Conservation (phyloP, 2,888 invertebrate species). For the Autographa pulchrina region DNA sequence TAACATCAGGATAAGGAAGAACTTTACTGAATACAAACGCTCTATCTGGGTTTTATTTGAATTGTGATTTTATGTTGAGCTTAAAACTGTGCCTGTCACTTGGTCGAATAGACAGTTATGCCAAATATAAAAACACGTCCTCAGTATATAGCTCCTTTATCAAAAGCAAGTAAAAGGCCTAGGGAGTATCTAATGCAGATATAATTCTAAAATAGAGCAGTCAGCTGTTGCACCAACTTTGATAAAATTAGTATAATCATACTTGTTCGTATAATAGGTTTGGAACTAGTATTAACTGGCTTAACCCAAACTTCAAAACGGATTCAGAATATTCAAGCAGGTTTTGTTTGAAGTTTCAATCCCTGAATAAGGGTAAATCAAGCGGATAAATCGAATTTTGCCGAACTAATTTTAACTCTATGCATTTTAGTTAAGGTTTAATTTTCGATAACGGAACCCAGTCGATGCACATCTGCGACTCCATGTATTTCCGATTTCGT, state of each 20-base stretch:
- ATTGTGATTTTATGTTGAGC: no score
- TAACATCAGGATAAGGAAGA: no score
- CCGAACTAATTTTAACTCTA: neutral
- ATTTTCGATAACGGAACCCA: neutral
- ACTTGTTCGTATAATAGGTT: neutral
- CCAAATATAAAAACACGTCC: no score
- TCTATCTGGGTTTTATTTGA: no score
- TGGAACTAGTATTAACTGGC: neutral
- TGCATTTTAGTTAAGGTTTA: neutral
- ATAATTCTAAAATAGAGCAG: neutral
- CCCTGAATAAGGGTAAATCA: neutral
- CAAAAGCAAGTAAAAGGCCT: neutral
- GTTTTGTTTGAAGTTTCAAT: neutral
- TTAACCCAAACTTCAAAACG: neutral
- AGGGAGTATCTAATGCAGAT: neutral
- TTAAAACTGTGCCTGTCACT: no score
- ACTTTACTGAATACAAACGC: no score
- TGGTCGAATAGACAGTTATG: no score
- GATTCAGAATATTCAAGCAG: neutral
- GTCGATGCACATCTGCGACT: neutral
- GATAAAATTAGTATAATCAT: slow-evolving; percentile 7
- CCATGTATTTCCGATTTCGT: neutral
- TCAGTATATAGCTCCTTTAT: neutral
- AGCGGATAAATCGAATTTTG: neutral
- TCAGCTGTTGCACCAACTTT: slow-evolving; percentile 22